Conservation (phyloP, 2,113 vertebrate genomes). For the Microtus richardsoni region DNA sequence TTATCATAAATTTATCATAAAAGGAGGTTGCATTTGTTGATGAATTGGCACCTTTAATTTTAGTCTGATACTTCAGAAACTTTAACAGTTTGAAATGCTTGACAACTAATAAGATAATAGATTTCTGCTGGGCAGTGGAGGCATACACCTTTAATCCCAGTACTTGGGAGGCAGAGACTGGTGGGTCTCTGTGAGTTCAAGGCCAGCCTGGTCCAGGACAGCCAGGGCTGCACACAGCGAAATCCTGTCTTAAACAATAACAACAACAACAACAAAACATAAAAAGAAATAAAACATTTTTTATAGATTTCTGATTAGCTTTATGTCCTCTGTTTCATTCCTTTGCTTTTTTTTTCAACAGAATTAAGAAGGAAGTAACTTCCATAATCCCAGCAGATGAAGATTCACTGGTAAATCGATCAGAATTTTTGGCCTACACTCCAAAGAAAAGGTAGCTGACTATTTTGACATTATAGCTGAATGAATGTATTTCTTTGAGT, state of each 20-base stretch:
- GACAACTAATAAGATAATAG: constrained; percentile 46
- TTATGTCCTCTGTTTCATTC: constrained; percentile 37
- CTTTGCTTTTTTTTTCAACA: constrained; percentile 76
- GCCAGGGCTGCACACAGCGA: not conserved
- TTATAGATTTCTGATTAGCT: constrained; percentile 37
- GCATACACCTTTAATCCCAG: not conserved
- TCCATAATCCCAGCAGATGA: constrained; percentile 85
- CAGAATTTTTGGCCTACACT: constrained; percentile 81
- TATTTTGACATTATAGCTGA: not conserved
- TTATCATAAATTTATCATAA: constrained; percentile 72
- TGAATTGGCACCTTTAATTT: constrained; percentile 30
- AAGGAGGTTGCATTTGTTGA: constrained; percentile 57
- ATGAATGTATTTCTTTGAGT: not conserved
- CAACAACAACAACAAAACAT: not conserved
- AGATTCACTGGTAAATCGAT: constrained; percentile 84
- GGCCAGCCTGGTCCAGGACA: not conserved
- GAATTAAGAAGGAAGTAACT: constrained; percentile 81
- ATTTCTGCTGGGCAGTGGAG: not conserved
- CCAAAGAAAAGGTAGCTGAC: constrained; percentile 77
- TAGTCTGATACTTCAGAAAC: constrained; percentile 67
- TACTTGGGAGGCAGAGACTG: not conserved
- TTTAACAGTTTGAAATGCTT: not conserved
- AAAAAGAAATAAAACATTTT: too few species aligned
- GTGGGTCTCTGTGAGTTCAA: not conserved
- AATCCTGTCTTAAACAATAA: not conserved